phyloP scores from a whole-genome alignment of 2,797 vertebrate genomes.

The Denticeps clupeoides region DNA sequence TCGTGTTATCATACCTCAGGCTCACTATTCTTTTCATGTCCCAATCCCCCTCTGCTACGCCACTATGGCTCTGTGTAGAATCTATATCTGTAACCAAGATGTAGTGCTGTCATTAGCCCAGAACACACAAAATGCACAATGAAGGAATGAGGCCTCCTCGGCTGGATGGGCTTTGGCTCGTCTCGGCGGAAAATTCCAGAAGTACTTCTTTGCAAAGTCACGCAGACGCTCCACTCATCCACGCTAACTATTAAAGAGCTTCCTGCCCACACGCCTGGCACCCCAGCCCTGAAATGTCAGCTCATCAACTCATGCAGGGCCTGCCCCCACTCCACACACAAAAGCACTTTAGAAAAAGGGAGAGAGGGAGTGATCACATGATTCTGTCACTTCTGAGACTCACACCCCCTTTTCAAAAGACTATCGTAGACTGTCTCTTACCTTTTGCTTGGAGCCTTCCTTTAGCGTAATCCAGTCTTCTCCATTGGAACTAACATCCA shows the following conservation, averaged over 20 bases:
- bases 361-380: neutral
- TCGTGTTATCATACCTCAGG: neutral
- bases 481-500: conserved; percentile 93
- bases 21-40: neutral
- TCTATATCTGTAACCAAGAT: no score
- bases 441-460: conserved; percentile 83
- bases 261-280: conserved; percentile 49
- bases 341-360: conserved; percentile 45
- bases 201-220: conserved; percentile 35
- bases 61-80: no score
- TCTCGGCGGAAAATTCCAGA: no score
- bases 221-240: conserved; percentile 18
- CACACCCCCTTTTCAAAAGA: no score
- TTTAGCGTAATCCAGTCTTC: conserved; percentile 98
- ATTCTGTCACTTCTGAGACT: conserved; percentile 8
- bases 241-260: conserved; percentile 52
- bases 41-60: neutral
- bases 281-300: conserved; percentile 61
- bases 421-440: conserved; percentile 42
- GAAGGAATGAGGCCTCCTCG: no score
- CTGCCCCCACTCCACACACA: conserved; percentile 41
- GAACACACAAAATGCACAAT: no score
- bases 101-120: no score
- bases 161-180: no score
- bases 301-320: no score